A percentile compares a stretch with the other conserved stretches of the same genome.
Conservation (phyloP, 2,113 vertebrate species). For the Shinisaurus crocodilurus region DNA sequence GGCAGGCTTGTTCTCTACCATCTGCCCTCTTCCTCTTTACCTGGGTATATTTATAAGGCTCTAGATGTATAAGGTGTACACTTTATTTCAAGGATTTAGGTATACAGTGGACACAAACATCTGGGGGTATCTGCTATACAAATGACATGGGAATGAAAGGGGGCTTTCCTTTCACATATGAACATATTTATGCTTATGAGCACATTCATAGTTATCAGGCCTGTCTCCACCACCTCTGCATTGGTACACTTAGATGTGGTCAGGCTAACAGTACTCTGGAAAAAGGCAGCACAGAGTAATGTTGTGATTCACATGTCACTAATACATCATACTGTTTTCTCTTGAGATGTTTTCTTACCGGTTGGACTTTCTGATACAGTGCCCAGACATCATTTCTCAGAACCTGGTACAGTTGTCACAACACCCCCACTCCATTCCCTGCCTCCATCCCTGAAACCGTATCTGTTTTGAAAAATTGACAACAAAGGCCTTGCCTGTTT, state of each 20-base stretch:
- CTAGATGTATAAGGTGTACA: not conserved
- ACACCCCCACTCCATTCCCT: too few species aligned
- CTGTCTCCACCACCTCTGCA: not conserved
- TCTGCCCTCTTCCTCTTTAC: not conserved
- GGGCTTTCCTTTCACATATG: not conserved
- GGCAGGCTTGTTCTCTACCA: not conserved
- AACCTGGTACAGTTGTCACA: not conserved
- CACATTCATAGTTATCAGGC: not conserved
- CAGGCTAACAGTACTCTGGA: not conserved
- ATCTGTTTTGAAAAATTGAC: not conserved
- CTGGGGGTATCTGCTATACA: too few species aligned
- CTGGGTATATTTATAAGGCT: not conserved
- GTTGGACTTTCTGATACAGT: not conserved
- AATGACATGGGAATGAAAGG: not conserved
- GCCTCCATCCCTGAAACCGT: not conserved
- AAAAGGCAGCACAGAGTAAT: not conserved
- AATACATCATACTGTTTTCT: not conserved
- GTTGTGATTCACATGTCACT: not conserved
- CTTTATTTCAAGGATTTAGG: not conserved
- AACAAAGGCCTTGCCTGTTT: not conserved
- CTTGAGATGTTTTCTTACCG: not conserved
- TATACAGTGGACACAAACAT: not conserved
- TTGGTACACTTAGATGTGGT: not conserved
- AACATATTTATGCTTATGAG: not conserved
- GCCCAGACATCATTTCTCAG: not conserved